A percentile compares a stretch with the other conserved stretches of the same genome.
These are phyloP conservation scores for Hipposideros armiger DNA, from an alignment of 2,113 vertebrate species.

Conservation along the genomic window DNA sequence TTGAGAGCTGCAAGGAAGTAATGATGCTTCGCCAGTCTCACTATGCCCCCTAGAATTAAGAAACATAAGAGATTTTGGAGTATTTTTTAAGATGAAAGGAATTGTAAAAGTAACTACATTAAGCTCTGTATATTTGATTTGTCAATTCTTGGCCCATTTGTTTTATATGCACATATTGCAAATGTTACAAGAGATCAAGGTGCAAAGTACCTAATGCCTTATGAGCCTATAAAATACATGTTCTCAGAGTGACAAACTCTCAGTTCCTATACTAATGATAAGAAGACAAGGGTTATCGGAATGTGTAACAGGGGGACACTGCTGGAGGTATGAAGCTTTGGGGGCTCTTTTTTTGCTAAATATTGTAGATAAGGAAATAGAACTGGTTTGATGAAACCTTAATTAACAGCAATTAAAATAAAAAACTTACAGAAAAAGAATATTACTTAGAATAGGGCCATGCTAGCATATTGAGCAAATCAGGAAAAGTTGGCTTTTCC, in stretches of 20 bases:
- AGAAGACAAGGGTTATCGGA: not conserved
- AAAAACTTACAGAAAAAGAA: not conserved
- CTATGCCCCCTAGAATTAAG: constrained; percentile 82
- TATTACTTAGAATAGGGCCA: not conserved
- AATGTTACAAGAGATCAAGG: not conserved
- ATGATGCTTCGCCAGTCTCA: constrained; percentile 86
- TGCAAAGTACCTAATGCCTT: not conserved
- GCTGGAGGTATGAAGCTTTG: not conserved
- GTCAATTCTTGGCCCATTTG: not conserved
- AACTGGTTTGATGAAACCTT: not conserved
- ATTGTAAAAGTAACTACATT: not conserved
- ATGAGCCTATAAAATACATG: not conserved
- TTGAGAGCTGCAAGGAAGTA: constrained; percentile 87
- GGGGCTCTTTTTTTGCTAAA: not conserved
- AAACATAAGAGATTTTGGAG: not conserved
- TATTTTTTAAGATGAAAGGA: not conserved
- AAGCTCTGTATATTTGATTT: not conserved
- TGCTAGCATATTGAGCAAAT: not conserved
- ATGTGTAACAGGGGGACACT: not conserved
- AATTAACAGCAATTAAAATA: not conserved
- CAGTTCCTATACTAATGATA: not conserved
- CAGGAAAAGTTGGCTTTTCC: not conserved
- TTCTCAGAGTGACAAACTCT: not conserved
- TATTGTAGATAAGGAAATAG: constrained; percentile 12
- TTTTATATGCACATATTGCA: not conserved